Conservation (phyloP, 2,797 vertebrate species). For the Bovichtus diacanthus region DNA sequence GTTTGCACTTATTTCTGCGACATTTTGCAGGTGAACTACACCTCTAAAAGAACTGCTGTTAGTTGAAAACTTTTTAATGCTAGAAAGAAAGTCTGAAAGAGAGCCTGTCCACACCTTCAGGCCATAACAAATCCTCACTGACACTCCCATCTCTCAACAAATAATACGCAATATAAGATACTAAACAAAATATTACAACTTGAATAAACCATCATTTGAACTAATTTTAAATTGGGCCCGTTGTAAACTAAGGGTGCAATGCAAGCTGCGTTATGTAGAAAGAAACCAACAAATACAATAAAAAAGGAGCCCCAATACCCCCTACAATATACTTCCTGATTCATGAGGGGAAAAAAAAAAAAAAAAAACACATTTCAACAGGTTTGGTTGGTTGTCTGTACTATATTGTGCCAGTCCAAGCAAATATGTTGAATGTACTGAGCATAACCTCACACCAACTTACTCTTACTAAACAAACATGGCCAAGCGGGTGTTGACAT, state of each 20-base stretch:
- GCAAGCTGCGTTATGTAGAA: not conserved
- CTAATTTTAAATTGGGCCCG: not conserved
- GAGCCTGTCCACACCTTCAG: not conserved
- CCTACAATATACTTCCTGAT: not conserved
- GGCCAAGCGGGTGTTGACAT: slow-evolving; percentile 67
- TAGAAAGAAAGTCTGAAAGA: not conserved
- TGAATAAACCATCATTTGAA: not conserved
- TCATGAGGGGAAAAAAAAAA: too few relatives aligned
- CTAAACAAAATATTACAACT: not conserved
- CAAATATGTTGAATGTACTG: slow-evolving; percentile 53
- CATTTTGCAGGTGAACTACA: slow-evolving; percentile 16
- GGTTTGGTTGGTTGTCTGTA: slow-evolving; percentile 44
- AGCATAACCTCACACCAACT: slow-evolving; percentile 62
- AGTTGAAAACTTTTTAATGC: not conserved
- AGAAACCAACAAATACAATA: not conserved
- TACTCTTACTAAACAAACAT: slow-evolving; percentile 71
- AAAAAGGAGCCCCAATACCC: not conserved
- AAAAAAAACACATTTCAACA: slow-evolving; percentile 31
- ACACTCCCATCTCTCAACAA: not conserved
- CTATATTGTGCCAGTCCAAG: slow-evolving; percentile 32
- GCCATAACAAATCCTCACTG: not conserved
- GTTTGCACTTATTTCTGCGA: not conserved
- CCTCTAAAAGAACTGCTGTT: not conserved
- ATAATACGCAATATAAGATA: not conserved
- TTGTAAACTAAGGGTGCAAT: not conserved